phyloP scores from a whole-genome alignment of 2,797 vertebrate species.

The Pogoniulus pusillus region DNA sequence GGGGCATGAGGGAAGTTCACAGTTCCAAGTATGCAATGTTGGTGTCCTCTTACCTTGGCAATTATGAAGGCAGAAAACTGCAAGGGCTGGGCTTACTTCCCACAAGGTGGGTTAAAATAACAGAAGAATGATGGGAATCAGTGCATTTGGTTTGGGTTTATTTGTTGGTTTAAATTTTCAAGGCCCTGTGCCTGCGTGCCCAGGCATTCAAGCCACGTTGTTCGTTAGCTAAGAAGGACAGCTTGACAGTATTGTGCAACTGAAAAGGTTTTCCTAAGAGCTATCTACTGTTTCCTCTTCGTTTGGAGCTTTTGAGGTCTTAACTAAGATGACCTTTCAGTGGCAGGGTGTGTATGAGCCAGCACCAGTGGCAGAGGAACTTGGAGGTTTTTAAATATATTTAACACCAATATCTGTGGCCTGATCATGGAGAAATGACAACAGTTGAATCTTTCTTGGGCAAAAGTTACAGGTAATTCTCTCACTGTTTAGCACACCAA shows the following conservation, averaged over 20 bases:
- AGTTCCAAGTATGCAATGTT: neutral
- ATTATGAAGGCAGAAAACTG: neutral
- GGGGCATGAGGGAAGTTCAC: neutral
- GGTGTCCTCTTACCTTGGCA: neutral
- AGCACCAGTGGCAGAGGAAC: neutral
- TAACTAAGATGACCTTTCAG: neutral
- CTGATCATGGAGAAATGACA: neutral
- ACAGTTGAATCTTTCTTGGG: neutral
- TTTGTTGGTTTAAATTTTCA: neutral
- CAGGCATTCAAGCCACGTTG: neutral
- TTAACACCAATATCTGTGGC: neutral
- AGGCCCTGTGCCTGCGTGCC: accelerated
- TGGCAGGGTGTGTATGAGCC: neutral
- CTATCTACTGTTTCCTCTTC: neutral
- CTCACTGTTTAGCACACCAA: accelerated
- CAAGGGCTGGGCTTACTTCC: neutral
- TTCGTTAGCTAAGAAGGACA: neutral
- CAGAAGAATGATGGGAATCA: neutral
- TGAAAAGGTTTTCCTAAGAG: neutral
- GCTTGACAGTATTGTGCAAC: neutral
- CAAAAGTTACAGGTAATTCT: neutral
- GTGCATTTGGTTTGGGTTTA: neutral
- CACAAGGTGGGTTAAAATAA: neutral
- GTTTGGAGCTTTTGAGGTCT: neutral
- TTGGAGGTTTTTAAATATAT: neutral